Base-by-base conservation (phyloP, 2,797 vertebrate genomes). In the Sciaenops ocellatus region DNA sequence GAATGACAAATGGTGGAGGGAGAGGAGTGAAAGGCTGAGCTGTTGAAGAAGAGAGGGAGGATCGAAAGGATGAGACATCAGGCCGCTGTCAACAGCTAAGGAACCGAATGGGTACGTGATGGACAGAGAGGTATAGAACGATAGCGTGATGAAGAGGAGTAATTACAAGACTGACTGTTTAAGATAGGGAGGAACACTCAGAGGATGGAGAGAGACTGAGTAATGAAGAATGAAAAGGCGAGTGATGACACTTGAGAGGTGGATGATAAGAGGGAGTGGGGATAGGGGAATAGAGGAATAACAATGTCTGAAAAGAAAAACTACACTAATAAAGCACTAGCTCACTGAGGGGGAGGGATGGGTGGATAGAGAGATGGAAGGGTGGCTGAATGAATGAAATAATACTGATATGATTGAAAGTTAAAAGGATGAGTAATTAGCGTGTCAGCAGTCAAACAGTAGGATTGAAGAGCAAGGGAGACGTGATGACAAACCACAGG, bases 151-250 rank as follows among this genome's bases (percentile, higher is more conserved):
- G 85, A 87, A 90, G 82, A 80, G 76, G 63, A 77, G 76, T 79
- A 90, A 93, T 90, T 89, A 88, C 86, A 78, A 57, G 70, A 79
- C 61, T 44, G 68, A 51, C 86, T 86, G 74, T 84, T 88, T 88
- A 79, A 88, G 89, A 90, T 85, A 76, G 81, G 68, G 74, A 69
- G 67, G 57, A 70, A 81, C 69, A 73, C 78, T 80, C 65, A 3
- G 74, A 81, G 74, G 69, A 83, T 54, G 73, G 55, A 86, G 81
- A 50, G 77, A 66, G 78, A 76, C 41, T 44, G 72, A 80, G 80
- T 87, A 87, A 89, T 90, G 87, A 85, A 83, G 83, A 90, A 90
- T 79, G 87, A 87, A 89, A 82, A 78, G 83, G 47, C 60, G 24
- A 77, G 59, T 56, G 85, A 90, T 80, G 88, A 85, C 89, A 87